Base-by-base conservation (phyloP, 2,888 invertebrate species). In the Ochropleura plecta region DNA sequence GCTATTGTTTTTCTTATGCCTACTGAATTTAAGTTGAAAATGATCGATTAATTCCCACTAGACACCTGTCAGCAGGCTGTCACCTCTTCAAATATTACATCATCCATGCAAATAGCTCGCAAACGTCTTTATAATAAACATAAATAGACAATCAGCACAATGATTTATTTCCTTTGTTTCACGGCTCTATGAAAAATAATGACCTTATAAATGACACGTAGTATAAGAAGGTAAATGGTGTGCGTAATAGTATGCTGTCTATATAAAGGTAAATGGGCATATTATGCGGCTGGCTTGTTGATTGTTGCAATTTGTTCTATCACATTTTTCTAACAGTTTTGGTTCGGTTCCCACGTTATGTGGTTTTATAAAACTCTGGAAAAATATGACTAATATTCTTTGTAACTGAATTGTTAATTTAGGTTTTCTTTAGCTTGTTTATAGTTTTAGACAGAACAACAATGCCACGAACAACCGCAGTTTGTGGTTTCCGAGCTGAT, bases 141-240 rank as follows among this genome's bases (percentile, higher is more conserved):
- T 83, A 84, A 81, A 83, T 73, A 82, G 66, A 83, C 77, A 85
- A 86, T 86, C 77, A 76, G 63, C 64, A 30, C 75, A 83, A 87
- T 84, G 83, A 84, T 86, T 86, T 86, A 87, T 86, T 83, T 84
- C 86, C 88, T 84, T 86, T 86, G 86, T 87, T 86, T 86, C 70
- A 79, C 53, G 78, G 72, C 48, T 81, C 66, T 79, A 84, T 86
- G 86, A 86, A 86, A 87, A 87, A 86, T 82, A 84, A 86, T 78
- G 70, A 71, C 75, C 76, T 84, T 81, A 86, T 86, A 84, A 83
- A 84, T 63, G 77, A 51, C 70, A 74, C 9, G 44, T 66, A 70
- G 59, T 64, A 70, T 69, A 77, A 65, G 63, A 70, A 75, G 75
- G 59, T 78, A 78, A 70, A 57, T 55, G 62, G 64, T 74, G 76